Evolutionary conservation across 2,113 vertebrate genomes (phyloP), one percentile per base, ranked within the genome.

Genomic region (Hippoglossus stenolepis): DNA sequence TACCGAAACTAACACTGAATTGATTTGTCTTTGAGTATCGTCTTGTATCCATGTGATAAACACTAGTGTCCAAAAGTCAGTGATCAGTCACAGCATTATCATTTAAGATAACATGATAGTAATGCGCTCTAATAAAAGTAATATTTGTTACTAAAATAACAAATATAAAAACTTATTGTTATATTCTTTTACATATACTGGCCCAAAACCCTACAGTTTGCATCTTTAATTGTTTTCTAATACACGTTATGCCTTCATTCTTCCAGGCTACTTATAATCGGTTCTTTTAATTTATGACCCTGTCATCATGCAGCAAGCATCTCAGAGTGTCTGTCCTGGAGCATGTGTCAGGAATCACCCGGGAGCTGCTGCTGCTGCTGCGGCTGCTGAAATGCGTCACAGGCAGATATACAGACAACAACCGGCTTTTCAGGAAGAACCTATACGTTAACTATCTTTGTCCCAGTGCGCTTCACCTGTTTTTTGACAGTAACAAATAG

Each of bases 401-500:
- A 73, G 69, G 18, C 54, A 65, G 23, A 79, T 40, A 21, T 5
- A 83, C 12, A 83, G 60, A 56, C 73, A 67, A 31, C 78, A 51
- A 73, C 31, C 31, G 31, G 5, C 23, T 23, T 1, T 53, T 67
- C 65, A 11, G 24, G 49, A 79, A 31, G 70, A 84, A 18, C 26
- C 69, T 15, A 5, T 70, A 38, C 17, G 57, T 84, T 56, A 58
- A 73, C 62, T 13, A 47, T 69, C 63, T 67, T 38, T 73, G 73
- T 84, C 77, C 68, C 70, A 4, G 63, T 73, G 65, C 75, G 75
- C 82, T 62, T 66, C 90, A 92, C 93, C 92, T 90, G 79, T 82
- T 89, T 94, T 43, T 73, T 91, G 86, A 8, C 51, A 60, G 23
- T 91, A 79, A 70, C 89, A 94, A 72, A 95, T 88, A 54, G 93